Base-by-base conservation (phyloP, 2,888 invertebrate genomes). In the Dioctria linearis region DNA sequence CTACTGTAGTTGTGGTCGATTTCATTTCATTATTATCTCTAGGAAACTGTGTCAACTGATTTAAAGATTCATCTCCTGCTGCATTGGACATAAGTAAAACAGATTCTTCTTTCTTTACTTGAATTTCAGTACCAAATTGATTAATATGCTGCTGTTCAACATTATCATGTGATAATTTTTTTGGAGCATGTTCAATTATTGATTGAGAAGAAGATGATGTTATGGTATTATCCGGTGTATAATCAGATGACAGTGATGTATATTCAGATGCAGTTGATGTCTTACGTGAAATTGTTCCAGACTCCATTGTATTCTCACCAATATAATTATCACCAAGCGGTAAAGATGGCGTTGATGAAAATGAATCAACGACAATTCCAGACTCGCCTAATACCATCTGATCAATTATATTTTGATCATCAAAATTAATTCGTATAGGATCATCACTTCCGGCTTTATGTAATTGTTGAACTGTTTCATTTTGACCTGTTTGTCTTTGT, bases 221-320 rank as follows among this genome's bases (percentile, higher is more conserved):
- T 13, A 88, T 85, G 11, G 91, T 91, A 83, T 90, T 90, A 82
- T 91, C 91, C 0, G 91, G 91, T 37, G 91, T 91, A 83, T 91
- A 91, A 82, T 91, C 91, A 25, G 88, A 88, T 6, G 88, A 88
- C 3, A 88, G 82, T 2, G 89, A 88, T 3, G 89, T 89, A 69
- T 88, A 88, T 81, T 89, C 89, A 37, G 91, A 91, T 5, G 91
- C 90, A 0, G 91, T 91, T 84, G 91, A 91, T 0, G 91, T 91
- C 84, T 91, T 91, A n/a, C 91, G 87, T 0, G 91, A 91, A 3
- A 89, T 85, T 4, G 88, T 86, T 4, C 85, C 86, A 1, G 88
- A 88, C 8, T 84, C 86, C 11, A 85, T 84, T n/a, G 84, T 25
- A 80, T 78, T 71, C 37, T 83, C 82, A 76, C n/a, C 81, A 39